These are phyloP conservation scores for Escarpia spicata DNA, from an alignment of 2,888 invertebrate genomes.

Conservation along the genomic window DNA sequence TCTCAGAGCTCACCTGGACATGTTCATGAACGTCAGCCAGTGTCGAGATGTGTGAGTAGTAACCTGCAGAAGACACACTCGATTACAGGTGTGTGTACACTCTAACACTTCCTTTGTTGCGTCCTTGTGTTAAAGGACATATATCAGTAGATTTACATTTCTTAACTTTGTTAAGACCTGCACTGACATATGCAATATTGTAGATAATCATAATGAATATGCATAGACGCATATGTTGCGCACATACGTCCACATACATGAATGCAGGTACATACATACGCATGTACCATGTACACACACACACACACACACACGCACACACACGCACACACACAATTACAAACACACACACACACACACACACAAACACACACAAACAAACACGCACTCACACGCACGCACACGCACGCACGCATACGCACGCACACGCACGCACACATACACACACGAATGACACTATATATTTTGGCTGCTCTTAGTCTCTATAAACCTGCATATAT, in stretches of 20 bases:
- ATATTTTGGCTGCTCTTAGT: not conserved
- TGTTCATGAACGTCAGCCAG: slow-evolving; percentile 97
- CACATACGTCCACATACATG: no score
- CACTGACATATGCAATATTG: no score
- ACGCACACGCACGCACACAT: not conserved
- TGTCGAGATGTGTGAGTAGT: slow-evolving; percentile 94
- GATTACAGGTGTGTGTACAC: not conserved
- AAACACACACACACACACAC: no score
- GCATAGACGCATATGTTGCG: no score
- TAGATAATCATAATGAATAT: no score
- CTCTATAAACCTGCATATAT: not conserved
- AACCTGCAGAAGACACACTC: slow-evolving; percentile 73
- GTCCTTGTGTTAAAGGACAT: not conserved
- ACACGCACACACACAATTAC: no score
- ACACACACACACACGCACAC: no score
- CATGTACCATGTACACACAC: no score
- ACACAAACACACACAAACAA: no score
- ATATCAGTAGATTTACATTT: not conserved
- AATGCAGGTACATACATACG: no score
- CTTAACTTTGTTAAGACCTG: no score
- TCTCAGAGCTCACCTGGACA: slow-evolving; percentile 71
- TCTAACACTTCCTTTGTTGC: no score
- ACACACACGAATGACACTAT: not conserved
- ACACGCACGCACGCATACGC: not conserved
- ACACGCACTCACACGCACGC: not conserved